These are phyloP conservation scores for Drosophila quinaria DNA, from an alignment of 2,888 invertebrate genomes.

Conservation along the genomic window DNA sequence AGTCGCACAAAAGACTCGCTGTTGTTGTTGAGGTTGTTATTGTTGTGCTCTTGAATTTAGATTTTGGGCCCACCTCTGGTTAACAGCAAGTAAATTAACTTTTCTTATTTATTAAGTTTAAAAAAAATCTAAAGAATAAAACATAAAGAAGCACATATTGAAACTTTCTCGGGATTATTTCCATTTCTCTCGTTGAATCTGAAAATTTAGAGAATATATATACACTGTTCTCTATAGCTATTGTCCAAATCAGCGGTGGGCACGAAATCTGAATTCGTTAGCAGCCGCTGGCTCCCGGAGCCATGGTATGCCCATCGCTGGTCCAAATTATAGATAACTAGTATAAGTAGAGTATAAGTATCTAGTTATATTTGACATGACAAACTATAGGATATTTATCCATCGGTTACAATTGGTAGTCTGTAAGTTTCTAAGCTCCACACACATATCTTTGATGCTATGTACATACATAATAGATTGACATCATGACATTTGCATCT, in stretches of 20 bases:
- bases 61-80: too few species aligned
- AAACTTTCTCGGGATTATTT: neutral
- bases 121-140: neutral
- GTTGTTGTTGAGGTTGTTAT: too few species aligned
- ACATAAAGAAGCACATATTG: neutral
- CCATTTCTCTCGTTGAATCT: neutral
- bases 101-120: neutral
- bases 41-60: too few species aligned
- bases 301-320: too few species aligned
- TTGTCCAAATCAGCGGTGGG: too few species aligned
- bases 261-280: too few species aligned
- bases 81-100: neutral
- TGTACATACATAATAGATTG: conserved; percentile 15
- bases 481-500: conserved; percentile 25
- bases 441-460: neutral
- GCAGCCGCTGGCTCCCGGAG: too few species aligned
- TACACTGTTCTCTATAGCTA: neutral
- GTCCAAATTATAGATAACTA: neutral
- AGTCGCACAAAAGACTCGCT: too few species aligned
- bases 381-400: conserved; percentile 2
- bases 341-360: too few species aligned
- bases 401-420: neutral
- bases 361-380: neutral
- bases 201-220: neutral
- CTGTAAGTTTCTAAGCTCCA: neutral